phyloP scores from a whole-genome alignment of 2,113 vertebrate species.

The Electrona antarctica region DNA sequence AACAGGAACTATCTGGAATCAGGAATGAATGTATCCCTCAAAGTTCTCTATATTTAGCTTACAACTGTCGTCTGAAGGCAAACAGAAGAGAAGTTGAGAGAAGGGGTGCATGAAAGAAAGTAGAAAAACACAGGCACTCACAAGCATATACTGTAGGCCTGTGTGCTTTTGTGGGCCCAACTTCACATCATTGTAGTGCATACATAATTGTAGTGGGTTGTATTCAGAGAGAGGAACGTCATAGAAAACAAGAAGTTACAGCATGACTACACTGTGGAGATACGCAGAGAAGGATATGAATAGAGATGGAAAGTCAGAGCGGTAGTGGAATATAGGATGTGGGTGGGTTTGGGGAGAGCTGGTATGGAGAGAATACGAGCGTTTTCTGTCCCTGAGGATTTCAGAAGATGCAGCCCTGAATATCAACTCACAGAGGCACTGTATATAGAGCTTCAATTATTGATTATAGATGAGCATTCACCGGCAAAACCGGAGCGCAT shows the following conservation, averaged over 20 bases:
- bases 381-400: slow-evolving; percentile 41
- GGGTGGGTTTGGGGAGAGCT: neutral
- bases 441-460: slow-evolving; percentile 66
- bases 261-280: slow-evolving; percentile 19
- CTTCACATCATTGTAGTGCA: slow-evolving; percentile 13
- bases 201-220: neutral
- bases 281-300: slow-evolving; percentile 27
- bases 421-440: slow-evolving; percentile 56
- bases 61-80: slow-evolving; percentile 28
- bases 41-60: slow-evolving; percentile 29
- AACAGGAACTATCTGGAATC: slow-evolving; percentile 21
- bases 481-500: slow-evolving; percentile 36
- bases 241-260: neutral
- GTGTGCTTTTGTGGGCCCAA: neutral
- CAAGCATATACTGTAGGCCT: neutral
- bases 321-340: neutral
- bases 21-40: slow-evolving; percentile 12
- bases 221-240: slow-evolving; percentile 8
- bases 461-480: slow-evolving; percentile 52
- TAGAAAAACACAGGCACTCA: neutral
- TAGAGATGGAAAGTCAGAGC: neutral
- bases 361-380: slow-evolving; percentile 25
- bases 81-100: slow-evolving; percentile 1
- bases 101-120: slow-evolving; percentile 4
- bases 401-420: slow-evolving; percentile 55